Evolutionary conservation across 2,113 vertebrate species (phyloP), one percentile per base, ranked within the genome.

Genomic region (Zosterops pallidus): DNA sequence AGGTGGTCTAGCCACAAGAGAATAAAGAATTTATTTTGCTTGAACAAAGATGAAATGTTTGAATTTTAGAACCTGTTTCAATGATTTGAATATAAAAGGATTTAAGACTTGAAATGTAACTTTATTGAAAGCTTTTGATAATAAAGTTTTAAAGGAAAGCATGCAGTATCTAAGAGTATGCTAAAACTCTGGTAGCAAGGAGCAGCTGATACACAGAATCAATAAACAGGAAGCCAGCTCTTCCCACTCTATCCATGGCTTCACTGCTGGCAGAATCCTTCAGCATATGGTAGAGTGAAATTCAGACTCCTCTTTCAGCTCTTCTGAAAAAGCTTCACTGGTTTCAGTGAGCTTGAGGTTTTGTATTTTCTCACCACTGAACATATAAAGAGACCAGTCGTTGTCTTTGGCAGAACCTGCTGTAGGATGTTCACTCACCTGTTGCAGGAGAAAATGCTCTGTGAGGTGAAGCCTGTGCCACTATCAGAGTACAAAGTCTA

Each of bases 231-330:
- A 35, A 35, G 35, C 35, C 35, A 35, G 35, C 35, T 35, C 35
- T 35, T 35, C 35, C 35, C 35, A 35, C 35, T 35, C 35, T 35
- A 35, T 35, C 35, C 35, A 97, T 70, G 12, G 97, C 98, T 12
- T 72, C 95, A 0, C 35, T 17, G 41, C 98, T 99, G 90, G 97
- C 96, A 65, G 57, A 56, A 25, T 98, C 99, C 91, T 97, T 98
- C 9, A 99, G 93, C 98, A 98, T 97, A 96, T 99, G 99, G 91
- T 98, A 97, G 98, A 98, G 94, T 99, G 99, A 77, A 99, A 98
- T 93, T 99, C 98, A 0, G 97, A 98, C 47, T 90, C 92, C 1
- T 98, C 98, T 22, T 96, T 75, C 20, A 98, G 93, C 11, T 98
- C 97, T 12, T 97, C 71, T 11, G 98, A 98, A 94, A 99, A 99